Percentiles rank a stretch among this genome's conserved stretches.
These are phyloP conservation scores for Oreotragus oreotragus DNA, from an alignment of 2,113 vertebrate species.

Conservation along the genomic window DNA sequence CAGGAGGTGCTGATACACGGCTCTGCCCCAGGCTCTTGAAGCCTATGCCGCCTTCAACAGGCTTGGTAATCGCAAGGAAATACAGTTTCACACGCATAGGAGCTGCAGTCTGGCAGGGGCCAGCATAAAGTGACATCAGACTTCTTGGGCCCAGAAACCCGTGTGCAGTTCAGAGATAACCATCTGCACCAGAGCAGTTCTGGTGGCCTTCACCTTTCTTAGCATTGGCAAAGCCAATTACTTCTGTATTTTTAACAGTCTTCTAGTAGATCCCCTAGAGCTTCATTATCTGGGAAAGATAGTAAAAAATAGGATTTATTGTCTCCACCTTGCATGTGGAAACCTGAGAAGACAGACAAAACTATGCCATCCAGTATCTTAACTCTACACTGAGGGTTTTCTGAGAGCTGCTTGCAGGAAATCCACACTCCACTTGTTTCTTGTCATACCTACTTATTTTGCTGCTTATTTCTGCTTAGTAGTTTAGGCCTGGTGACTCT, in stretches of 20 bases:
- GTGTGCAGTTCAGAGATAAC: neutral
- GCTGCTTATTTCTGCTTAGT: neutral
- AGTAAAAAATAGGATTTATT: neutral
- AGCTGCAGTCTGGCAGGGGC: neutral
- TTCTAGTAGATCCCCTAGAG: neutral
- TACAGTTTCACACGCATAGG: neutral
- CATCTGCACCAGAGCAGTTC: neutral
- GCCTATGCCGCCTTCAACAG: fast-evolving
- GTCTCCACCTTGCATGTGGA: neutral
- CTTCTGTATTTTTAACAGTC: neutral
- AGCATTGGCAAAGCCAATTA: too few relatives aligned
- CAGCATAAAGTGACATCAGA: neutral
- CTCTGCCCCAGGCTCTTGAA: neutral
- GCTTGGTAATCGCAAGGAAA: neutral
- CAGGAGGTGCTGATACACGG: neutral
- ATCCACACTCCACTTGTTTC: neutral
- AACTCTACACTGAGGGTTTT: neutral
- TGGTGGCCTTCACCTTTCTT: neutral
- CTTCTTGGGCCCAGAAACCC: neutral
- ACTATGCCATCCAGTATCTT: neutral
- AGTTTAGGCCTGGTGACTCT: neutral
- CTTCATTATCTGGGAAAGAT: neutral
- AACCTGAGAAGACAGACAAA: neutral
- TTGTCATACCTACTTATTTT: neutral
- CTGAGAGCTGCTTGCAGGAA: neutral